Percentiles rank a stretch among this genome's conserved stretches.
phyloP scores from a whole-genome alignment of 2,888 invertebrate species.

The Melipona bicolor region DNA sequence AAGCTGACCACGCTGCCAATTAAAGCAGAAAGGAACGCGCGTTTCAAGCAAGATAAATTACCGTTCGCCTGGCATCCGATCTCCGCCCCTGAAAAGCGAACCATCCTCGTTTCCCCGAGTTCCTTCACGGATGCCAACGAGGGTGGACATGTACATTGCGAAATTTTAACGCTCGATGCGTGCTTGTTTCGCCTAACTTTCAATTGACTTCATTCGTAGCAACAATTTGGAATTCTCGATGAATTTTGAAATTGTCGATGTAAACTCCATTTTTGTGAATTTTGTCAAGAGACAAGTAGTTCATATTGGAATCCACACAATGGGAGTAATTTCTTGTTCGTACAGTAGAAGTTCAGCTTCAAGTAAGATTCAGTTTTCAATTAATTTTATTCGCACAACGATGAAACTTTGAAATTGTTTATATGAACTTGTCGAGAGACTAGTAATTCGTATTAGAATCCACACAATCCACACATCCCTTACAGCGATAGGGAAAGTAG shows the following conservation, averaged over 20 bases:
- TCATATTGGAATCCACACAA: no score
- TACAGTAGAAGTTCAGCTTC: no score
- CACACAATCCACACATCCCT: not conserved
- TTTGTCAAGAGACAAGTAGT: no score
- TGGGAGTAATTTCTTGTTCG: no score
- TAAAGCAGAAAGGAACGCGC: conserved; percentile 25
- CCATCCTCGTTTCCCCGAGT: not conserved
- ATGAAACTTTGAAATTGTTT: no score
- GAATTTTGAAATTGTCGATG: no score
- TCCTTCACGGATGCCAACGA: not conserved
- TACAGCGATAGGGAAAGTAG: conserved; percentile 5
- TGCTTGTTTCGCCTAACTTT: not conserved
- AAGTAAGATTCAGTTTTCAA: no score
- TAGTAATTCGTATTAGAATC: no score
- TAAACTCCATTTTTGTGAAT: no score
- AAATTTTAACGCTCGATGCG: not conserved
- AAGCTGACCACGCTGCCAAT: conserved; percentile 34
- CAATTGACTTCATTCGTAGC: not conserved
- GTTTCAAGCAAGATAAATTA: conserved; percentile 33
- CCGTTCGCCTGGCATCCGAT: conserved; percentile 1
- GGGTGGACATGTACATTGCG: not conserved
- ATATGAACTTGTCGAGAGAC: no score
- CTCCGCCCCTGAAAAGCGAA: not conserved
- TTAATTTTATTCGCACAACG: no score
- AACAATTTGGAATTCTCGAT: no score